phyloP scores from a whole-genome alignment of 1,140 invertebrate genomes.

The Philopotamus ludificatus region DNA sequence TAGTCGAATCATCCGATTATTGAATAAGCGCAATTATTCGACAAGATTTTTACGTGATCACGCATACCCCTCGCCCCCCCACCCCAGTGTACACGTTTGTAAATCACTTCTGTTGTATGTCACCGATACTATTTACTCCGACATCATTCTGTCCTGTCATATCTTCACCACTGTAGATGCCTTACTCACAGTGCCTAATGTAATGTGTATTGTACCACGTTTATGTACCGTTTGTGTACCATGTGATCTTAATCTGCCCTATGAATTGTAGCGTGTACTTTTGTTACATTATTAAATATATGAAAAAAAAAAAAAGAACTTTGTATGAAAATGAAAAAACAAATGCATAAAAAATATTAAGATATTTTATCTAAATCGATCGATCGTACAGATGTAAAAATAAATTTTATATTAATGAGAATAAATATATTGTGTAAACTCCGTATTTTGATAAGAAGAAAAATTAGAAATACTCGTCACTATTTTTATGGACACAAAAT shows the following conservation, averaged over 20 bases:
- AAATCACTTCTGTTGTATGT: too few species aligned
- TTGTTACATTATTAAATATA: conserved; percentile 39
- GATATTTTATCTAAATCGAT: conserved; percentile 31
- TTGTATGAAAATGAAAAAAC: conserved; percentile 34
- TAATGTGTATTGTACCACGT: conserved; percentile 50
- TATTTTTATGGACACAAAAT: conserved; percentile 33
- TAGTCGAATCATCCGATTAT: too few species aligned
- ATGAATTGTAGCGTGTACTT: conserved; percentile 40
- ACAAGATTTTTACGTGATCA: too few species aligned
- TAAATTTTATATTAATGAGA: conserved; percentile 33
- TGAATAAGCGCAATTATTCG: too few species aligned
- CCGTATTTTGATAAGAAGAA: conserved; percentile 31
- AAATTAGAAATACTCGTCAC: conserved; percentile 30
- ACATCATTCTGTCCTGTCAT: conserved; percentile 44
- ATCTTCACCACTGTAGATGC: conserved; percentile 56
- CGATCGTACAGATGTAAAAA: conserved; percentile 33
- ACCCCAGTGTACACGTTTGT: too few species aligned
- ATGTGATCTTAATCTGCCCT: conserved; percentile 43
- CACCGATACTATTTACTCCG: background rate
- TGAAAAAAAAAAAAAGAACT: too few species aligned
- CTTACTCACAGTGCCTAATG: conserved; percentile 59
- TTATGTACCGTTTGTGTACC: conserved; percentile 49
- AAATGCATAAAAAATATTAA: conserved; percentile 30
- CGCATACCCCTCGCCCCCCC: too few species aligned
- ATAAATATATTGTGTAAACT: conserved; percentile 28